A percentile compares a stretch with the other conserved stretches of the same genome.
These are phyloP conservation scores for Odobenus rosmarus DNA, from an alignment of 2,113 vertebrate species.

Conservation along the genomic window DNA sequence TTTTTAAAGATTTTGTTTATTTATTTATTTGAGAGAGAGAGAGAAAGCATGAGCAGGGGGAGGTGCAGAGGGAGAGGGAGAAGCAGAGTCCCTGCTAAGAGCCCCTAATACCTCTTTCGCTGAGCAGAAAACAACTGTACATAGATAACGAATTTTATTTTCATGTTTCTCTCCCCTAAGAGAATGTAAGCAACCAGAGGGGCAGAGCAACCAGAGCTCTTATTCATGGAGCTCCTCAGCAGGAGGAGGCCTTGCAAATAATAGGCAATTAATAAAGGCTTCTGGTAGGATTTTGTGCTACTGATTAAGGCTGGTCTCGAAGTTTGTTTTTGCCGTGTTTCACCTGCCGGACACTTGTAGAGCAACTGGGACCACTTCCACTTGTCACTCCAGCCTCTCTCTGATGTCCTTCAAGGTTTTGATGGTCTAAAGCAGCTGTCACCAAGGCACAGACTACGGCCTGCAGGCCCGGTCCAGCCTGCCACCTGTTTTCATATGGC, in stretches of 20 bases:
- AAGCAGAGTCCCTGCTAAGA: background rate
- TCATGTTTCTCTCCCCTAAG: no score
- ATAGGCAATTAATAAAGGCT: background rate
- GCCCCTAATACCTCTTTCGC: no score
- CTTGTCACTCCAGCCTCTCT: background rate
- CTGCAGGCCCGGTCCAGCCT: no score
- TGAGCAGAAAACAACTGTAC: no score
- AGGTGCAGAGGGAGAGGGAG: background rate
- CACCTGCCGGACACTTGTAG: background rate
- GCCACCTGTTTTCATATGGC: background rate
- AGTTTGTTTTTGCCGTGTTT: background rate
- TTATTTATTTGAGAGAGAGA: background rate
- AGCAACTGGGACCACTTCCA: background rate
- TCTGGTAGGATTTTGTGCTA: fast-evolving
- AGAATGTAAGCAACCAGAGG: no score
- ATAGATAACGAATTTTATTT: no score
- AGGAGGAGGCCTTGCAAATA: background rate
- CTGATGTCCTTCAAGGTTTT: background rate
- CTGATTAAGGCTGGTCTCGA: fast-evolving
- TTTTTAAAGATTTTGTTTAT: background rate
- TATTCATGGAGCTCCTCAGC: no score
- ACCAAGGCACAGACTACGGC: background rate
- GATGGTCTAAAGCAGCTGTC: background rate
- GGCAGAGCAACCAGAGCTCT: no score
- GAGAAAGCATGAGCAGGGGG: background rate